Evolutionary conservation across 2,797 vertebrate genomes (phyloP).

Genomic region (Xenentodon cancila): DNA sequence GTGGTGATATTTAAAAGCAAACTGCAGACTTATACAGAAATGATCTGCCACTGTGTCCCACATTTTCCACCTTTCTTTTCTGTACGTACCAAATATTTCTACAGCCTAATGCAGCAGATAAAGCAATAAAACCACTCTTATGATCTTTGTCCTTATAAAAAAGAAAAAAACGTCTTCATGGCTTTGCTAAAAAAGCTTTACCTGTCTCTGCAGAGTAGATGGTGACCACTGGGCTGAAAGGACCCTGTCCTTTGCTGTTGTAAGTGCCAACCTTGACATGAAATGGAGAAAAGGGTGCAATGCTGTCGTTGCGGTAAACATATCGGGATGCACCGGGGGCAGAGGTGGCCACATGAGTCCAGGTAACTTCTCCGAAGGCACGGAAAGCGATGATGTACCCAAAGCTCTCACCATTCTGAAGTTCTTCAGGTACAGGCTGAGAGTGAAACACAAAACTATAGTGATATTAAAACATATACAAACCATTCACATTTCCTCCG

Average conservation of each 20-base stretch:
- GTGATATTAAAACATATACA: constrained; percentile 89
- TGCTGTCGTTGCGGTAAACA: constrained; percentile 94
- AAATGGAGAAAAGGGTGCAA: constrained; percentile 92
- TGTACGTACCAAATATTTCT: constrained; percentile 8
- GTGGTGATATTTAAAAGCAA: constrained; percentile 53
- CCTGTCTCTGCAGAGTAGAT: constrained; percentile 96
- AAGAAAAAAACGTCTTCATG: constrained; percentile 14
- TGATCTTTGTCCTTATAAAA: constrained; percentile 43
- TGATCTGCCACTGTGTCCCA: constrained; percentile 11
- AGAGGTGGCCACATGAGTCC: constrained; percentile 95
- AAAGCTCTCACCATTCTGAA: constrained; percentile 95
- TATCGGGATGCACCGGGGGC: constrained; percentile 89
- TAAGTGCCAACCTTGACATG: constrained; percentile 96
- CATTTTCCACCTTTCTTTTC: constrained; percentile 11
- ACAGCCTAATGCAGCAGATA: constrained; percentile 12
- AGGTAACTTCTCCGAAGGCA: constrained; percentile 87
- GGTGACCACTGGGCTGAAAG: constrained; percentile 90
- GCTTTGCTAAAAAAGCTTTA: constrained; percentile 62
- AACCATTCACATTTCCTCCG: constrained; percentile 71
- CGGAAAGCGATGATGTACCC: constrained; percentile 96
- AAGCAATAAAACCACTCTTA: constrained; percentile 28
- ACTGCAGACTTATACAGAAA: constrained; percentile 38
- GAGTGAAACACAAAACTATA: constrained; percentile 86
- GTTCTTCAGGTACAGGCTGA: constrained; percentile 95
- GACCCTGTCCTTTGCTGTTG: constrained; percentile 96